phyloP scores from a whole-genome alignment of 2,113 vertebrate genomes.

The Pachyramphus minor region DNA sequence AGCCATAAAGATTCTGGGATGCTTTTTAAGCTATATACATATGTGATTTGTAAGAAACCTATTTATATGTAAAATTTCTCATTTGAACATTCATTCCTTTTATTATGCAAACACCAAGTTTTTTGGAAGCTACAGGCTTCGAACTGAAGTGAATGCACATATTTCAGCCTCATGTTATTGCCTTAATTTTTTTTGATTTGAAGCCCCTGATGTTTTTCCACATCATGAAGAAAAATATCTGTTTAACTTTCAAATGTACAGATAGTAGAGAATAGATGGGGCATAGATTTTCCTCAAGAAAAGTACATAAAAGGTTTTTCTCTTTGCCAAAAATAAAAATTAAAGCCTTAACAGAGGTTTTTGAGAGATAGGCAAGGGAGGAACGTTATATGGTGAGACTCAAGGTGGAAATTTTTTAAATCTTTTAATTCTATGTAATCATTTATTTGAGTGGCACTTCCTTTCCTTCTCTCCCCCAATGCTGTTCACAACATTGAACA shows the following conservation, averaged over 20 bases:
- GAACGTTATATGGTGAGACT: neutral
- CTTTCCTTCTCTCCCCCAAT: neutral
- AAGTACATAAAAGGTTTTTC: neutral
- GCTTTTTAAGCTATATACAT: slow-evolving; percentile 39
- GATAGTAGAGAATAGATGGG: neutral
- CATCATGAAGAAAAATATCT: neutral
- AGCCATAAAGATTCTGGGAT: slow-evolving; percentile 12
- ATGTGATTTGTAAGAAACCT: slow-evolving; percentile 41
- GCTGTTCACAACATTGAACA: neutral
- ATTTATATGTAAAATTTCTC: slow-evolving; percentile 47
- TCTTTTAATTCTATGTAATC: neutral
- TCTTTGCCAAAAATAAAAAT: neutral
- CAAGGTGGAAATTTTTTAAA: neutral
- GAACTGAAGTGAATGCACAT: neutral
- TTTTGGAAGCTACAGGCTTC: slow-evolving; percentile 27
- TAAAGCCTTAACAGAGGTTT: neutral
- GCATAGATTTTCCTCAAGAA: neutral
- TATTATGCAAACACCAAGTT: slow-evolving; percentile 38
- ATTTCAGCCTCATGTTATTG: neutral
- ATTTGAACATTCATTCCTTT: slow-evolving; percentile 35
- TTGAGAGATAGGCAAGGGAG: neutral
- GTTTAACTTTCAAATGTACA: neutral
- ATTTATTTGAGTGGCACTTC: neutral
- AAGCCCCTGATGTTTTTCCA: neutral
- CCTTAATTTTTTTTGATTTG: neutral